These are phyloP conservation scores for Tragelaphus imberbis DNA, from an alignment of 2,113 vertebrate species.

Conservation along the genomic window DNA sequence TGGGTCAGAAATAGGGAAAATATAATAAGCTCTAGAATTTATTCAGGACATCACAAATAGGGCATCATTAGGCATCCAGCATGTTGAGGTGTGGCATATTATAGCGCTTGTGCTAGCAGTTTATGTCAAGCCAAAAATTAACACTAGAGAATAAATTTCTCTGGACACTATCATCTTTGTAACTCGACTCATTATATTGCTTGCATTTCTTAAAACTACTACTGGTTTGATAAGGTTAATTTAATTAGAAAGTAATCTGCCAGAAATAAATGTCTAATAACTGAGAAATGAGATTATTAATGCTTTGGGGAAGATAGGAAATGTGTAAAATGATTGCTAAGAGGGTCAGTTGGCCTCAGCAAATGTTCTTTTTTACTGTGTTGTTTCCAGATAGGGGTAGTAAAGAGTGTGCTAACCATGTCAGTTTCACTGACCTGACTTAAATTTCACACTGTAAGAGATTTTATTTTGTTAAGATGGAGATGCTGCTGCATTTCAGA, in stretches of 20 bases:
- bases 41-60: constrained; percentile 7
- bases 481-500: not conserved
- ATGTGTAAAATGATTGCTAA: not conserved
- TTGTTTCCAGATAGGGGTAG: not conserved
- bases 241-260: not conserved
- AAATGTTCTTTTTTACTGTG: not conserved
- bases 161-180: not conserved
- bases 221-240: not conserved
- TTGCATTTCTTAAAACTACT: not conserved
- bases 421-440: not conserved
- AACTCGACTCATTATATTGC: not conserved
- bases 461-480: not conserved
- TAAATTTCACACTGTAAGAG: not conserved
- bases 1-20: not conserved
- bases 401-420: not conserved
- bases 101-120: not conserved
- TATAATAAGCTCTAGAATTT: not conserved
- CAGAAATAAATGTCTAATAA: not conserved
- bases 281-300: constrained; percentile 16
- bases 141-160: constrained; percentile 4
- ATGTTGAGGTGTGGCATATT: not conserved
- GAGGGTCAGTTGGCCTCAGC: not conserved
- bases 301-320: not conserved
- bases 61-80: not conserved
- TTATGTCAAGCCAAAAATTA: constrained; percentile 47